Evolutionary conservation across 1,140 invertebrate genomes (phyloP).

Genomic region (Mya arenaria): DNA sequence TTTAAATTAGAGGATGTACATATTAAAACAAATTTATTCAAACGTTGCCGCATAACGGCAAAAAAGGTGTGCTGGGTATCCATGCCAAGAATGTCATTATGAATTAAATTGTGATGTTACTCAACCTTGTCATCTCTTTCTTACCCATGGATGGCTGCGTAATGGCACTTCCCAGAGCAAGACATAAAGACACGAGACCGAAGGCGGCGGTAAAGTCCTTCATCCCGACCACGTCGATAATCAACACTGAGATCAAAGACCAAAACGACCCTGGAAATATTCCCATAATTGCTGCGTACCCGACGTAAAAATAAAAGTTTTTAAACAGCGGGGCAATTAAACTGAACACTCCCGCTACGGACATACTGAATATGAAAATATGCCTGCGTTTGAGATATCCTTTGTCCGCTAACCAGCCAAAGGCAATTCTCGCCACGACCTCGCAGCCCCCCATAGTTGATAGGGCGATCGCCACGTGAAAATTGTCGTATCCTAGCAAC

Average conservation of each 20-base stretch:
- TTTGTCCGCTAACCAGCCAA: slow-evolving; percentile 46
- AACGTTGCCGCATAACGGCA: neutral
- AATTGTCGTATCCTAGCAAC: slow-evolving; percentile 26
- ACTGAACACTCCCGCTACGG: slow-evolving; percentile 25
- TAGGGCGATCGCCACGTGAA: slow-evolving; percentile 11
- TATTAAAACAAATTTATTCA: neutral
- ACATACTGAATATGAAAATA: slow-evolving; percentile 52
- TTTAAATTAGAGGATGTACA: no score
- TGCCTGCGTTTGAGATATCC: slow-evolving; percentile 6
- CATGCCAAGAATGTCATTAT: neutral
- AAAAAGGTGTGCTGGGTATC: neutral
- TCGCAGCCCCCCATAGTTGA: slow-evolving; percentile 35
- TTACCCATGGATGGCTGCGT: slow-evolving; percentile 40
- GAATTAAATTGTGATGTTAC: neutral
- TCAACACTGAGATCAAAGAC: slow-evolving; percentile 37
- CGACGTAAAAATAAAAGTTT: slow-evolving; percentile 31
- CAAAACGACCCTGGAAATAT: slow-evolving; percentile 54
- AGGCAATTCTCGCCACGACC: slow-evolving; percentile 25
- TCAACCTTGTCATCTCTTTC: neutral
- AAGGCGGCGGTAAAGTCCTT: slow-evolving; percentile 44
- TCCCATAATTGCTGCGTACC: slow-evolving; percentile 45
- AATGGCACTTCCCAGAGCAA: slow-evolving; percentile 26
- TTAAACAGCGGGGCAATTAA: slow-evolving; percentile 44
- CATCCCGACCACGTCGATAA: slow-evolving; percentile 44
- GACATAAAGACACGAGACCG: slow-evolving; percentile 46